Base-by-base conservation (phyloP, 2,797 vertebrate genomes). In the Lepidocolaptes lacrymiger region DNA sequence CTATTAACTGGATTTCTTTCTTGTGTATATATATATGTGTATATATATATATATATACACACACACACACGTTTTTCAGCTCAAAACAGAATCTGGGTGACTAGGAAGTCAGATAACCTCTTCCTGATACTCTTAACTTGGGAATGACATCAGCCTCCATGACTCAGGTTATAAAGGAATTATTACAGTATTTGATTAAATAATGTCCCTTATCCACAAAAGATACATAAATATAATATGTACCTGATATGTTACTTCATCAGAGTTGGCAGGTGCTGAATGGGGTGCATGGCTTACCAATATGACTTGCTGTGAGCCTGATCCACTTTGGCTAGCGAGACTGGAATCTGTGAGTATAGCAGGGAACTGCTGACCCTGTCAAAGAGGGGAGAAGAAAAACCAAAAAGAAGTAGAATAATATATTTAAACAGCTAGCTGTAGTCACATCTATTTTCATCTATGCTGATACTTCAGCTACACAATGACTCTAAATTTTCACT, bases 211-310 rank as follows among this genome's bases (percentile, higher is more conserved):
- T 76, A 68, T 17, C 34, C 26, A 74, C 12, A 69, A 75, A 89
- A 71, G 48, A 85, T 14, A 92, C 0, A 79, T 23, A 81, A 91
- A 92, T 34, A 10, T 34, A 56, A 7, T 22, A 97, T 80, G 69
- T 95, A 99, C 99, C 97, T 98, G 98, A 95, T 98, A 99, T 3
- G 97, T 87, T 75, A 98, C 97, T 48, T 98, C 99, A 76, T 98
- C 98, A 24, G 98, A 97, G 3, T 97, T 91, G 43, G 98, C 92
- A 8, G 98, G 96, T 4, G 98, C 84, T 30, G 98, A 94, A 46
- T 98, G 98, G 12, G 98, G 91, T 24, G 98, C 97, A 79, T 99
- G 99, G 97, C 99, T 99, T 97, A 99, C 99, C 51, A 99, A 97
- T 93, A 99, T 99, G 91, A 99, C 98, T 88, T 99, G 99, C 41